Base-by-base conservation (phyloP, 2,888 invertebrate species). In the Pomacea canaliculata region DNA sequence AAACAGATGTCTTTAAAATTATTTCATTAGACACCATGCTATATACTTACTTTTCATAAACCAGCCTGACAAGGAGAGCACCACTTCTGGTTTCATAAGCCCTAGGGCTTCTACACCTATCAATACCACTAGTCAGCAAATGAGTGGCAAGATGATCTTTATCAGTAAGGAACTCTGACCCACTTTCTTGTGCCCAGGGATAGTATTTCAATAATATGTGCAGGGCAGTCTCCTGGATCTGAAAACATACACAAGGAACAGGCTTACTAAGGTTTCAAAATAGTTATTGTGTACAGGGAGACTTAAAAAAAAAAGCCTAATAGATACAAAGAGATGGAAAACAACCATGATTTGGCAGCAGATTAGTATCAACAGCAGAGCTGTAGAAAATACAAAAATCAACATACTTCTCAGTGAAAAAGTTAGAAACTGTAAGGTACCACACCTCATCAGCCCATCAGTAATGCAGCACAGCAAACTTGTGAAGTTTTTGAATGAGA, bases 31-130 rank as follows among this genome's bases (percentile, higher is more conserved):
- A n/a, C 37, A 19, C 63, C 37, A 13, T 19, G 63, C 63, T 37
- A 46, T 16, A 19, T 19, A 75, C 85, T 83, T 80, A 90, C 89
- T 85, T 88, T 63, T 84, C 78, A 60, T 91, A 90, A 51, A 94
- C 87, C 79, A 94, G 89, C 86, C 92, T 92, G 79, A 93, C 91
- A 80, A 94, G 90, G 62, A 91, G 91, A 70, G 93, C 92, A 18
- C 94, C 94, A 88, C 93, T 93, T 83, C 93, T 93, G 59, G 92
- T 92, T 86, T 94, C 92, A 87, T 93, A 93, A 82, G 94, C 93
- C 85, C 93, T 93, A 80, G 93, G 93, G 82, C 93, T 93, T 82
- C 91, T 91, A 82, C 94, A 93, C 76, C 92, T 89, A 66, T 85
- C 85, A 18, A 93, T 81, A 48, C 84, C 84, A 65, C 84, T 79